phyloP scores from a whole-genome alignment of 2,113 vertebrate species.

The Struthio camelus region DNA sequence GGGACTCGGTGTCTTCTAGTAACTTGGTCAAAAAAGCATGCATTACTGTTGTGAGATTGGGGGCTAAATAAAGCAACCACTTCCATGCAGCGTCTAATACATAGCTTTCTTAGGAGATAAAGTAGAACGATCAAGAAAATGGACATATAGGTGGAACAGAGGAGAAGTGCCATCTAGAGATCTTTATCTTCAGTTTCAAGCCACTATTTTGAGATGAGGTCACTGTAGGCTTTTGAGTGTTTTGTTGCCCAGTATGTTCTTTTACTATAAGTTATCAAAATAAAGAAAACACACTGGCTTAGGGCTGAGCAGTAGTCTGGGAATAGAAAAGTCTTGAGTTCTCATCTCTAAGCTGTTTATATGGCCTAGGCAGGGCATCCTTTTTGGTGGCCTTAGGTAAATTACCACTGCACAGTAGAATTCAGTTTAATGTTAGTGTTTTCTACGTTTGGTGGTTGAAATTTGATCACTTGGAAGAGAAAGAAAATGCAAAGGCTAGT shows the following conservation, averaged over 20 bases:
- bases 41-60: not conserved
- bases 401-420: not conserved
- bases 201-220: not conserved
- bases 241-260: not conserved
- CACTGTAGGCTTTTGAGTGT: not conserved
- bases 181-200: not conserved
- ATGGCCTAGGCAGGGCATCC: not conserved
- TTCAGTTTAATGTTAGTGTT: not conserved
- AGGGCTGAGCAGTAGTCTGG: not conserved
- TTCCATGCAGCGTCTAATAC: not conserved
- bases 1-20: not conserved
- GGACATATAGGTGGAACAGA: not conserved
- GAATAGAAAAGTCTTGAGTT: not conserved
- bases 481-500: not conserved
- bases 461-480: not conserved
- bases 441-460: not conserved
- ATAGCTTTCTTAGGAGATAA: not conserved
- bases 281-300: not conserved
- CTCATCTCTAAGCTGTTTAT: not conserved
- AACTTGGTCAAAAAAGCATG: not conserved
- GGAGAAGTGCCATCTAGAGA: not conserved
- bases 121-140: not conserved
- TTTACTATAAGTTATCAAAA: not conserved
- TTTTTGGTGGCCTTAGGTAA: not conserved
- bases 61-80: not conserved